Base-by-base conservation (phyloP, 2,113 vertebrate genomes). In the Psilopsiagon aymara region DNA sequence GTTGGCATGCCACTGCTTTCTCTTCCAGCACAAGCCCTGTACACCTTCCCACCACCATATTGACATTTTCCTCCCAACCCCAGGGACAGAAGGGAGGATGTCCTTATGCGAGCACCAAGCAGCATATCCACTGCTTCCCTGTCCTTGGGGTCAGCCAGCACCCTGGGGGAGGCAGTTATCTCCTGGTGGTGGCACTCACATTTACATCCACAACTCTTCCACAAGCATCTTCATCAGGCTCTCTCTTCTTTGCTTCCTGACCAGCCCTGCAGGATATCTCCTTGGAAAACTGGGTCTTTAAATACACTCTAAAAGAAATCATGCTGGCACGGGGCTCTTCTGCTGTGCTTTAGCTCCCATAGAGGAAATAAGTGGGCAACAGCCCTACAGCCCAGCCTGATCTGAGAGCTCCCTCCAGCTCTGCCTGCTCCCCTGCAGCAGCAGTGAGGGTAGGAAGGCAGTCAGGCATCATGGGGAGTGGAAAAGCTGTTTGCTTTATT, bases 401-500 rank as follows among this genome's bases (percentile, higher is more conserved):
- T 28, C 29, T 59, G 9, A 0, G 2, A 49, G 47, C 11, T 51
- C 17, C 23, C 29, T 63, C 35, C 43, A 28, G 35, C 41, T 33
- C 49, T 31, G 33, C 57, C n/a, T 0, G 1, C 33, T 31, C 10
- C 44, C 53, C 2, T 0, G 25, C 39, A 66, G 20, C 2, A 0
- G 33, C 39, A 66, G 17, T 0, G 2, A 53, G 62, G 55, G 28
- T 47, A 68, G 33, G 28, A 59, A 53, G 24, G 67, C 6, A 2
- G 15, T 2, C 4, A 43, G 77, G 49, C 47, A 16, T n/a, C 17
- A 10, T 13, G 2, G 71, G 62, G n/a, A 51, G 55, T 16, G 37
- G n/a, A 52, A 55, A 21, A 57, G 44, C 60, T 60, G 4, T 75
- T 91, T 82, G 60, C 57, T 82, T 41, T 67, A 13, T 79, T 27